phyloP scores from a whole-genome alignment of 2,888 invertebrate species.

The Lasioglossum figueresi region DNA sequence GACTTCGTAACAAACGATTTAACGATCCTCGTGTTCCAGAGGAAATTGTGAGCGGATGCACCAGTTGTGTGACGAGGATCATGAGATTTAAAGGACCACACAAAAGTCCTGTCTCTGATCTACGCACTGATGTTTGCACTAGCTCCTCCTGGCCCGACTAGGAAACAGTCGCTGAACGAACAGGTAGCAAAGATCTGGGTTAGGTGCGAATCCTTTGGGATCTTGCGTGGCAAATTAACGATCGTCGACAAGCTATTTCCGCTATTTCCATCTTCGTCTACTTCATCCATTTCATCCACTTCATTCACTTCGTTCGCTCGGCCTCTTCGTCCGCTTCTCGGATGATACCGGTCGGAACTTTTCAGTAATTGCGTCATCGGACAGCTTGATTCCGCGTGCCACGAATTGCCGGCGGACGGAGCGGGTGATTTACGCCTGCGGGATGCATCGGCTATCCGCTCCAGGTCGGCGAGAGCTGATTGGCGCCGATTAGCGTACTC shows the following conservation, averaged over 20 bases:
- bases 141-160: too few relatives aligned
- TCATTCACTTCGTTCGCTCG: too few relatives aligned
- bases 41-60: too few relatives aligned
- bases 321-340: neutral
- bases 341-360: neutral
- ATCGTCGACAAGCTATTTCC: neutral
- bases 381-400: conserved; percentile 26
- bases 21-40: too few relatives aligned
- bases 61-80: too few relatives aligned
- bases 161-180: neutral
- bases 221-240: neutral
- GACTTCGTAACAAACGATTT: too few relatives aligned
- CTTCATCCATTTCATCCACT: neutral
- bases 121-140: too few relatives aligned
- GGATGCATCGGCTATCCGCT: neutral
- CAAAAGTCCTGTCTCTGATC: too few relatives aligned
- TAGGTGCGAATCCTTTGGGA: neutral
- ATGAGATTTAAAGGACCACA: too few relatives aligned
- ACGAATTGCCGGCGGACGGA: neutral
- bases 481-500: conserved; percentile 13
- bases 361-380: conserved; percentile 37
- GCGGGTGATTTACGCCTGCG: conserved; percentile 21
- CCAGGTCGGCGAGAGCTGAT: neutral
- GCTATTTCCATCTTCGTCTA: too few relatives aligned
- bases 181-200: neutral